Evolutionary conservation across 2,797 vertebrate species (phyloP).

Genomic region (Eulemur coronatus): DNA sequence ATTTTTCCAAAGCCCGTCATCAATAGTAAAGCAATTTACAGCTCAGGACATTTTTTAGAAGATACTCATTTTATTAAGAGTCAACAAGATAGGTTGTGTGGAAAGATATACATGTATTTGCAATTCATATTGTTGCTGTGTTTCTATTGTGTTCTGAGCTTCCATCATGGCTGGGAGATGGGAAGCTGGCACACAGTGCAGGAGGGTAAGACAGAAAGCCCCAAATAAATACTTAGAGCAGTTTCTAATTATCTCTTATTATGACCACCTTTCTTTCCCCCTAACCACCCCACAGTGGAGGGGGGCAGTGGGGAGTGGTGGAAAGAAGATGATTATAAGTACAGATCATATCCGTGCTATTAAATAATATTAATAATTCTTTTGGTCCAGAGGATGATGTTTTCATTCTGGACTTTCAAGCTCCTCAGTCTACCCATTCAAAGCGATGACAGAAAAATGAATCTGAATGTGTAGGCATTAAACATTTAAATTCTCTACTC

Average conservation of each 20-base stretch:
- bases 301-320: neutral
- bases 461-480: constrained; percentile 78
- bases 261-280: constrained; percentile 48
- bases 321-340: constrained; percentile 31
- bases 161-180: constrained; percentile 81
- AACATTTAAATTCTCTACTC: constrained; percentile 85
- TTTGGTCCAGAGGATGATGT: constrained; percentile 64
- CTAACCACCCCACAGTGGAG: neutral
- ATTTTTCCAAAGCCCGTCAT: constrained; percentile 79
- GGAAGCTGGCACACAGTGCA: constrained; percentile 77
- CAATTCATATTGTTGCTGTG: constrained; percentile 86
- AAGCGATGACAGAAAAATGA: constrained; percentile 80
- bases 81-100: constrained; percentile 78
- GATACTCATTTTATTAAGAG: constrained; percentile 82
- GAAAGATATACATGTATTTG: constrained; percentile 82
- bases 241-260: constrained; percentile 70
- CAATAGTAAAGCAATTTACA: constrained; percentile 82
- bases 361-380: constrained; percentile 72
- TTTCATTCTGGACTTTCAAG: constrained; percentile 78
- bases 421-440: constrained; percentile 73
- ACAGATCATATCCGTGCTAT: constrained; percentile 41
- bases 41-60: constrained; percentile 82
- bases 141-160: constrained; percentile 82
- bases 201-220: constrained; percentile 59
- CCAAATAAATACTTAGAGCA: constrained; percentile 53